Evolutionary conservation across 2,888 invertebrate species (phyloP).

Genomic region (Agrilus cyanescens): DNA sequence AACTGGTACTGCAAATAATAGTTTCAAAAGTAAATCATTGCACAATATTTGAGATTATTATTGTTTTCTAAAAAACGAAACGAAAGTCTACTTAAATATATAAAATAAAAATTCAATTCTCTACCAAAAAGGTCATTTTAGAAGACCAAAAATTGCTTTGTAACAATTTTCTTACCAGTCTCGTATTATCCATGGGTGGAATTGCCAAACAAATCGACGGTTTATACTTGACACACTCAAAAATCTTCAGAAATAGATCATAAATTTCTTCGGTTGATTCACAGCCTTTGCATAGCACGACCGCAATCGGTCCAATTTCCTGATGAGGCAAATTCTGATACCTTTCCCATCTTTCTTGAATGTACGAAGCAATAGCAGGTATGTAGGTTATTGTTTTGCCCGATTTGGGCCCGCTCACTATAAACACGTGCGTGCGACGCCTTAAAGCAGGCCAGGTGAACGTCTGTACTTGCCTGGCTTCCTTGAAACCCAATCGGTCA

Average conservation of each 20-base stretch:
- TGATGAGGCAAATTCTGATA: conserved; percentile 29
- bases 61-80: too few species aligned
- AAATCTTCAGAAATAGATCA: conserved; percentile 33
- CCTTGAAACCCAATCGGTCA: conserved; percentile 18
- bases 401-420: conserved; percentile 45
- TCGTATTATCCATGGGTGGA: conserved; percentile 26
- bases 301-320: conserved; percentile 45
- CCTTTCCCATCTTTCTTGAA: conserved; percentile 39
- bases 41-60: too few species aligned
- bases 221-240: conserved; percentile 30
- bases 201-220: conserved; percentile 37
- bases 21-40: too few species aligned
- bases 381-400: conserved; percentile 65
- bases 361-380: conserved; percentile 50
- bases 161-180: conserved; percentile 19
- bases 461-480: conserved; percentile 46
- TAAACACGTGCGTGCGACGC: conserved; percentile 50
- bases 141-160: too few species aligned
- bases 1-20: conserved; percentile 7
- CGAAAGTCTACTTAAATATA: too few species aligned
- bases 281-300: conserved; percentile 55
- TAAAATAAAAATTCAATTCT: too few species aligned
- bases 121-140: too few species aligned
- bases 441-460: conserved; percentile 60
- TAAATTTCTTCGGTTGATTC: conserved; percentile 42